phyloP scores from a whole-genome alignment of 2,113 vertebrate genomes.

The Hippocampus abdominalis region DNA sequence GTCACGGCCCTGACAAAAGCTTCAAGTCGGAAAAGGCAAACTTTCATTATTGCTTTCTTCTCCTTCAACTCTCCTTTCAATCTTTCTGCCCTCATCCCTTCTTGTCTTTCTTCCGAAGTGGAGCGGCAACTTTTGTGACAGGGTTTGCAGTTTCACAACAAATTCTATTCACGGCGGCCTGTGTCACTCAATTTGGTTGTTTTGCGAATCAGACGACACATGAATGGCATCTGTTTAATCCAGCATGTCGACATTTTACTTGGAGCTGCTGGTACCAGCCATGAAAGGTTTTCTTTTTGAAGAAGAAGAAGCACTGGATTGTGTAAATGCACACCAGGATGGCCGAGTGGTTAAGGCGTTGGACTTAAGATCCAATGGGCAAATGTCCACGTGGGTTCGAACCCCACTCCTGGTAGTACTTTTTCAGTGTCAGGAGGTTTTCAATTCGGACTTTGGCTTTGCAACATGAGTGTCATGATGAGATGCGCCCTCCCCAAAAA shows the following conservation, averaged over 20 bases:
- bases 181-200: not conserved
- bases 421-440: not conserved
- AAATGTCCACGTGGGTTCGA: not conserved
- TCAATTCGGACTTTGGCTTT: not conserved
- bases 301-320: too few relatives aligned
- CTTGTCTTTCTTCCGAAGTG: not conserved
- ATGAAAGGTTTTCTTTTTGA: not conserved
- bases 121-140: conserved; percentile 15
- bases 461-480: not conserved
- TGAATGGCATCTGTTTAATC: not conserved
- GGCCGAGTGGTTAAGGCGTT: conserved; percentile 5
- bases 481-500: too few relatives aligned
- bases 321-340: not conserved
- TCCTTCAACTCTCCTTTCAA: not conserved
- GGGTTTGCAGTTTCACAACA: not conserved
- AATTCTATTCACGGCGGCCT: not conserved
- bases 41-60: conserved; percentile 35
- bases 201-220: not conserved
- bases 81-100: conserved; percentile 14
- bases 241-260: not conserved
- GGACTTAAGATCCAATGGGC: conserved; percentile 1
- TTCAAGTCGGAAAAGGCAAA: conserved; percentile 35
- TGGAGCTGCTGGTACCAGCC: too few relatives aligned
- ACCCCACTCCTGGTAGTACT: not conserved
- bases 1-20: conserved; percentile 45